phyloP scores from a whole-genome alignment of 2,797 vertebrate species.

The Acrocephalus scirpaceus region DNA sequence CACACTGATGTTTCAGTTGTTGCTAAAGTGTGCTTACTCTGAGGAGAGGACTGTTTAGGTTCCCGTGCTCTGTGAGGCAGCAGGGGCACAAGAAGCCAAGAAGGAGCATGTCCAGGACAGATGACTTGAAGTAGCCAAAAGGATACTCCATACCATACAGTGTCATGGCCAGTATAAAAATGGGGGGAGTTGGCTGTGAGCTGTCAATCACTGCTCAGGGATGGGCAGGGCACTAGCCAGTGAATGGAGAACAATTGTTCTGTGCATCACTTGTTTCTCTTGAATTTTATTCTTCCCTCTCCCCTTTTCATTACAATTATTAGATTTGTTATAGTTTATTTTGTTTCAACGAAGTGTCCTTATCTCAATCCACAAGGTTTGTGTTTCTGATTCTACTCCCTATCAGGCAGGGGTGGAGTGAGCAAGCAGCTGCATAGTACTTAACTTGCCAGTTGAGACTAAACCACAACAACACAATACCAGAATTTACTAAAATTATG shows the following conservation, averaged over 20 bases:
- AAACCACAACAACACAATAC: fast-evolving
- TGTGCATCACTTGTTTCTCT: background rate
- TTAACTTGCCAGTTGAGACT: background rate
- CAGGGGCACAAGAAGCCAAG: background rate
- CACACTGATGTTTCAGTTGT: background rate
- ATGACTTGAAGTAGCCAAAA: background rate
- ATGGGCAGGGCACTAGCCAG: background rate
- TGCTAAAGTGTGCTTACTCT: background rate
- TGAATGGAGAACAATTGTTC: background rate
- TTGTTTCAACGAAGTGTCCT: background rate
- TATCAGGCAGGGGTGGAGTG: background rate
- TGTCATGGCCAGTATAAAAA: background rate
- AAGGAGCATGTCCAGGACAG: background rate
- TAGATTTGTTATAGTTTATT: background rate
- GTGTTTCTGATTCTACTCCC: background rate
- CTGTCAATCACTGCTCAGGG: background rate
- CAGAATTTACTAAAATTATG: background rate
- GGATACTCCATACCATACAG: background rate
- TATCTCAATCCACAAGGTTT: background rate
- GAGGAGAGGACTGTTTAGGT: background rate
- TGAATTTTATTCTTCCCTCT: background rate
- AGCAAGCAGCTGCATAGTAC: background rate
- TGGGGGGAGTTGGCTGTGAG: background rate
- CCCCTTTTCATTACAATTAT: background rate
- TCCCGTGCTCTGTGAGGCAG: background rate